phyloP scores from a whole-genome alignment of 2,797 vertebrate species.

The Hephaestus fuliginosus region DNA sequence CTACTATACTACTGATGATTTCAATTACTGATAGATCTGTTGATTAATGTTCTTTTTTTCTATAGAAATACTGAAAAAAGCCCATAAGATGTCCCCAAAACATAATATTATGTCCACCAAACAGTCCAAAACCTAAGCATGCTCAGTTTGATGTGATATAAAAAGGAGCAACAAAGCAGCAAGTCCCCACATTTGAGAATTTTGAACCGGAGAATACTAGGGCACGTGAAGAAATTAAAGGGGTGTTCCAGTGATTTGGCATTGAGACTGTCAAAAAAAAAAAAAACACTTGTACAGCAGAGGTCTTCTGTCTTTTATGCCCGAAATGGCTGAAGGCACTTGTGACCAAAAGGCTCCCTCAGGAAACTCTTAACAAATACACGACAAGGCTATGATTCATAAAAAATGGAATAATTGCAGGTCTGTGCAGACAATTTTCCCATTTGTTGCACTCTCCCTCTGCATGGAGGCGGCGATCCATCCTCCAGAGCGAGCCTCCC shows the following conservation, averaged over 20 bases:
- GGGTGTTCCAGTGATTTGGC: accelerated
- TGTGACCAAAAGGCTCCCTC: background rate
- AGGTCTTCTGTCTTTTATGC: too few relatives aligned
- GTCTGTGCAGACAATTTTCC: slow-evolving; percentile 1
- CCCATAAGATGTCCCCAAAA: background rate
- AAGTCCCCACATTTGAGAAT: background rate
- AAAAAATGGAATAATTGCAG: background rate
- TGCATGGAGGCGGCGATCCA: background rate
- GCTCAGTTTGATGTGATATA: background rate
- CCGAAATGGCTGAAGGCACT: too few relatives aligned
- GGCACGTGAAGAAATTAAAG: background rate
- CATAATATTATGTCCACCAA: too few relatives aligned
- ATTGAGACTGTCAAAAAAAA: background rate
- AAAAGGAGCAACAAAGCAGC: background rate
- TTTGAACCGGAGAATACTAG: background rate
- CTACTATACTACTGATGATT: background rate
- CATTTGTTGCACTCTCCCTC: background rate
- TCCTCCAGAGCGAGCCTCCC: background rate
- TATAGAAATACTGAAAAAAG: background rate
- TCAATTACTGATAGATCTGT: background rate
- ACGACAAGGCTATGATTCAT: background rate
- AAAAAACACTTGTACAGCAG: background rate
- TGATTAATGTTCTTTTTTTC: background rate
- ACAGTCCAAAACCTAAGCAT: too few relatives aligned
- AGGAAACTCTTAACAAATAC: background rate